Conservation (phyloP, 1,140 invertebrate genomes). For the Caenorhabditis latens region DNA sequence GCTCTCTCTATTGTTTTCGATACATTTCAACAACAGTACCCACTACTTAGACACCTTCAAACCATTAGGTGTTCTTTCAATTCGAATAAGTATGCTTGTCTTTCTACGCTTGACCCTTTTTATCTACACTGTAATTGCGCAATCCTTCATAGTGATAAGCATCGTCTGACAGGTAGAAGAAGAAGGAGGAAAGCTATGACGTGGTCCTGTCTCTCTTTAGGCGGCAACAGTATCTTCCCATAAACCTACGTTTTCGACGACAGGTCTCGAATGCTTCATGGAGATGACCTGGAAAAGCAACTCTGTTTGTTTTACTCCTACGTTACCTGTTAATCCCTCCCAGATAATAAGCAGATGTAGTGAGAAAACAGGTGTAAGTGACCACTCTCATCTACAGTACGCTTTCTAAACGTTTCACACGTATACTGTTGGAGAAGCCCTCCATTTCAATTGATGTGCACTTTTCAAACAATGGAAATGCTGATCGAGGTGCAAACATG, state of each 20-base stretch:
- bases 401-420: background rate
- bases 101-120: background rate
- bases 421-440: background rate
- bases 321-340: too few relatives aligned
- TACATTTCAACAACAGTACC: conserved; percentile 11
- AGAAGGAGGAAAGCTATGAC: background rate
- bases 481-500: background rate
- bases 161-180: background rate
- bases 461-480: conserved; percentile 12
- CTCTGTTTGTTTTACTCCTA: background rate
- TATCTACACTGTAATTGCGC: background rate
- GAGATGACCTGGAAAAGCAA: background rate
- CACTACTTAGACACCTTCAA: background rate
- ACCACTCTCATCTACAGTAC: background rate
- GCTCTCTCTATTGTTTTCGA: conserved; percentile 7
- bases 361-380: conserved; percentile 7
- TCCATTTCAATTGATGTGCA: background rate
- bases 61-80: background rate
- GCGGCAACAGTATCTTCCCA: background rate
- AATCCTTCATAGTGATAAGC: conserved; percentile 11
- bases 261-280: background rate
- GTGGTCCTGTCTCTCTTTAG: background rate
- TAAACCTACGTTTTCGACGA: background rate
- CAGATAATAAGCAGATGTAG: background rate
- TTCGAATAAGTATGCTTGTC: conserved; percentile 17